Percentiles rank a stretch among this genome's conserved stretches.
Evolutionary conservation across 2,888 invertebrate species (phyloP).

Genomic region (Suillia variegata): DNA sequence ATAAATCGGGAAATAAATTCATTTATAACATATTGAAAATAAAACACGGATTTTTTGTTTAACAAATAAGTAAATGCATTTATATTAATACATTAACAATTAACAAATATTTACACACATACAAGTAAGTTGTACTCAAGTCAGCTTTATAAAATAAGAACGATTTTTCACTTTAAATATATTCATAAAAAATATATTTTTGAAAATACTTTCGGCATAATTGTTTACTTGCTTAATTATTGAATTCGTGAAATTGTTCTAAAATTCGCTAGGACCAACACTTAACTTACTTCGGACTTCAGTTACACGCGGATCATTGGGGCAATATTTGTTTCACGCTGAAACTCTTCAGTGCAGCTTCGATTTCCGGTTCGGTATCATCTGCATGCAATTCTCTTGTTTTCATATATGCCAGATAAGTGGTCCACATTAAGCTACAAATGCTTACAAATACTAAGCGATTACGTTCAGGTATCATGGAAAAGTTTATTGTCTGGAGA

Average conservation of each 20-base stretch:
- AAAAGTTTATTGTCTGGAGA: constrained; percentile 76
- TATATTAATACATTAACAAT: constrained; percentile 14
- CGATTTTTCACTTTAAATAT: too few species aligned
- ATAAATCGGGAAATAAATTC: constrained; percentile 9
- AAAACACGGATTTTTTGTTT: neutral
- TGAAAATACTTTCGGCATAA: too few species aligned
- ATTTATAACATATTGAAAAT: neutral
- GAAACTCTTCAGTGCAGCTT: neutral
- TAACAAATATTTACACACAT: neutral
- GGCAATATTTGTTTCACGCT: too few species aligned
- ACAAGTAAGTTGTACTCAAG: too few species aligned
- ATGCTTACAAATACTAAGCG: constrained; percentile 74
- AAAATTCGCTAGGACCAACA: neutral
- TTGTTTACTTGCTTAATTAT: too few species aligned
- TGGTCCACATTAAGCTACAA: constrained; percentile 77
- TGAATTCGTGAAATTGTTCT: neutral
- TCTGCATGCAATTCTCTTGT: constrained; percentile 59
- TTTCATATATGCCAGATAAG: constrained; percentile 79
- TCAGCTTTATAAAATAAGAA: too few species aligned
- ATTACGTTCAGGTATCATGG: constrained; percentile 73
- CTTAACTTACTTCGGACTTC: too few species aligned
- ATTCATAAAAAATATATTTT: too few species aligned
- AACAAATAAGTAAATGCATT: constrained; percentile 28
- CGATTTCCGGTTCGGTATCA: neutral
- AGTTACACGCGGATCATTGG: too few species aligned